Conservation (phyloP, 2,888 invertebrate species). For the Amphimallon solstitiale region DNA sequence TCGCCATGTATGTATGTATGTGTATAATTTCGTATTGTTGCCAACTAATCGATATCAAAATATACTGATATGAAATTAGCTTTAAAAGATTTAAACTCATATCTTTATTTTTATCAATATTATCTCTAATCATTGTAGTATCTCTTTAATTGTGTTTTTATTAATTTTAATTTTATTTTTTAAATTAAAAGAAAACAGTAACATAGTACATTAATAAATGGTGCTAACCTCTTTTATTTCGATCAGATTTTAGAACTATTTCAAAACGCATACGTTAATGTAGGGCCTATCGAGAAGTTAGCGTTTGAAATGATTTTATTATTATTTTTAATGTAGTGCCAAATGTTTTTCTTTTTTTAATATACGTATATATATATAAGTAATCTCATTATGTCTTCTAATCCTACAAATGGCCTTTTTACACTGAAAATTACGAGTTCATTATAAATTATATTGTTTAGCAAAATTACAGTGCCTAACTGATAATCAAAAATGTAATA, state of each 20-base stretch:
- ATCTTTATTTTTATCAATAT: no score
- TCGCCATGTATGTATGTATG: no score
- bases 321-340: constrained; percentile 15
- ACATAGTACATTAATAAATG: background rate
- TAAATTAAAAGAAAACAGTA: no score
- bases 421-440: background rate
- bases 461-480: constrained; percentile 17
- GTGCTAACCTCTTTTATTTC: constrained; percentile 10
- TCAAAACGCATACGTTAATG: background rate
- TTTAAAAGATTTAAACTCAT: no score
- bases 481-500: constrained; percentile 8
- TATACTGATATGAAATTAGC: no score
- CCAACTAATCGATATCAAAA: no score
- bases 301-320: background rate
- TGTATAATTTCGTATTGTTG: no score
- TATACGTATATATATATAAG: background rate
- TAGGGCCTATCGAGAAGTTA: background rate
- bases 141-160: no score
- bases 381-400: background rate
- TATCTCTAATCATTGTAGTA: no score
- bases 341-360: constrained; percentile 6
- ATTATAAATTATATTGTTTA: background rate
- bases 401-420: background rate
- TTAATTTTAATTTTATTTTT: no score
- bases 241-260: background rate